Conservation (phyloP, 2,113 vertebrate species). For the Chaetura pelagica region DNA sequence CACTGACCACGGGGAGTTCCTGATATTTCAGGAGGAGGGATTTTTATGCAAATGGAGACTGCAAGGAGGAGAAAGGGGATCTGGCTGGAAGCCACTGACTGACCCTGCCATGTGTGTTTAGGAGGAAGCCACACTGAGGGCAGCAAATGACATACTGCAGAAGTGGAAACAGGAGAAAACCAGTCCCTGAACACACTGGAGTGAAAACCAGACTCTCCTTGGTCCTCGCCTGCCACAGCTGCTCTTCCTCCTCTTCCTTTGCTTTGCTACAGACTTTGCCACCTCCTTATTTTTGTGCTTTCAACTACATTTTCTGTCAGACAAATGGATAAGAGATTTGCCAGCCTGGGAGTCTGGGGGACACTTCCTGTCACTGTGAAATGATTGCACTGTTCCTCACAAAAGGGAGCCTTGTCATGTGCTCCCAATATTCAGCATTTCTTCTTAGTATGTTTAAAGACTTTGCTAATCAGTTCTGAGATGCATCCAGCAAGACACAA, state of each 20-base stretch:
- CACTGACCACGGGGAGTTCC: neutral
- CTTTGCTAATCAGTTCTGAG: neutral
- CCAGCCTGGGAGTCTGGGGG: neutral
- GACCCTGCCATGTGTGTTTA: constrained; percentile 45
- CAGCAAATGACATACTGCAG: constrained; percentile 84
- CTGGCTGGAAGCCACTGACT: neutral
- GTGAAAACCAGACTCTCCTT: neutral
- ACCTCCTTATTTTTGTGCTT: neutral
- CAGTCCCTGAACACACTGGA: neutral
- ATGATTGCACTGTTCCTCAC: neutral
- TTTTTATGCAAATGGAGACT: neutral
- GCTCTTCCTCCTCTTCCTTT: neutral
- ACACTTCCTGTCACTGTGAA: neutral
- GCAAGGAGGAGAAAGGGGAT: neutral
- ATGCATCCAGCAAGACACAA: neutral
- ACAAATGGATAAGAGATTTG: neutral
- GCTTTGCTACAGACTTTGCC: neutral
- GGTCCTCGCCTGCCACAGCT: accelerated
- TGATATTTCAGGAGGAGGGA: neutral
- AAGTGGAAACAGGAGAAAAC: constrained; percentile 79
- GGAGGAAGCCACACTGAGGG: constrained; percentile 89
- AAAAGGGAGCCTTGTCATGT: neutral
- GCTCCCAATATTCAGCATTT: neutral
- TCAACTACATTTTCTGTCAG: neutral
- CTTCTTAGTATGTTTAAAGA: neutral